These are phyloP conservation scores for Itoplectis maculator DNA, from an alignment of 2,888 invertebrate species.

Conservation along the genomic window DNA sequence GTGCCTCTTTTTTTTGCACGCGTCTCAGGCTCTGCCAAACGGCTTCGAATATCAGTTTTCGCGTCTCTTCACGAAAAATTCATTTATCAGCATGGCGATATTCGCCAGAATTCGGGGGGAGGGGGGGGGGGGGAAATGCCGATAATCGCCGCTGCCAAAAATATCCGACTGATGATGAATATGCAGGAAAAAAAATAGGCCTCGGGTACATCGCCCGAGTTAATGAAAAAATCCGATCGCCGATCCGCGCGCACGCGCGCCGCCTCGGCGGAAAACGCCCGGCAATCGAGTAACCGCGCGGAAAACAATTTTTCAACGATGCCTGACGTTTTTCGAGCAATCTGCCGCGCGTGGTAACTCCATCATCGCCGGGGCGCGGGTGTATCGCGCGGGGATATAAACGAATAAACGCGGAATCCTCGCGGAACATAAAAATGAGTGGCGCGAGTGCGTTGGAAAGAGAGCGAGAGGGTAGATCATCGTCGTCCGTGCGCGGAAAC, in stretches of 20 bases:
- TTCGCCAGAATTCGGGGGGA: no score
- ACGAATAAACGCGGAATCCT: conserved; percentile 44
- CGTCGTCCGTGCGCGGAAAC: conserved; percentile 46
- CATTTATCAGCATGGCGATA: no score
- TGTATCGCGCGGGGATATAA: conserved; percentile 34
- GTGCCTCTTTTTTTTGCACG: no score
- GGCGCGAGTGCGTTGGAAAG: conserved; percentile 14
- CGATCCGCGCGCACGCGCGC: neutral
- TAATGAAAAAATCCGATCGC: conserved; percentile 19
- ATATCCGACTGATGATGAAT: no score
- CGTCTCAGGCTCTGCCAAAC: no score
- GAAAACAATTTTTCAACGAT: conserved; percentile 38
- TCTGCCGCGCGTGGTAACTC: conserved; percentile 27
- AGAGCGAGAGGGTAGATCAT: no score
- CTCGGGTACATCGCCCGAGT: neutral
- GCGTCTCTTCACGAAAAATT: no score
- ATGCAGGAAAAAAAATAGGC: no score
- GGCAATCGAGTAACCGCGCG: conserved; percentile 14
- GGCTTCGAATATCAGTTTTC: no score
- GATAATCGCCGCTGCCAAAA: no score
- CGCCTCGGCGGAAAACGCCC: neutral
- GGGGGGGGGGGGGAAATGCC: no score
- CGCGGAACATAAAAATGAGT: conserved; percentile 60
- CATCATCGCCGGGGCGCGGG: conserved; percentile 7
- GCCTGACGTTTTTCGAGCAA: conserved; percentile 45